These are phyloP conservation scores for Trematomus bernacchii DNA, from an alignment of 2,797 vertebrate species.

Conservation along the genomic window DNA sequence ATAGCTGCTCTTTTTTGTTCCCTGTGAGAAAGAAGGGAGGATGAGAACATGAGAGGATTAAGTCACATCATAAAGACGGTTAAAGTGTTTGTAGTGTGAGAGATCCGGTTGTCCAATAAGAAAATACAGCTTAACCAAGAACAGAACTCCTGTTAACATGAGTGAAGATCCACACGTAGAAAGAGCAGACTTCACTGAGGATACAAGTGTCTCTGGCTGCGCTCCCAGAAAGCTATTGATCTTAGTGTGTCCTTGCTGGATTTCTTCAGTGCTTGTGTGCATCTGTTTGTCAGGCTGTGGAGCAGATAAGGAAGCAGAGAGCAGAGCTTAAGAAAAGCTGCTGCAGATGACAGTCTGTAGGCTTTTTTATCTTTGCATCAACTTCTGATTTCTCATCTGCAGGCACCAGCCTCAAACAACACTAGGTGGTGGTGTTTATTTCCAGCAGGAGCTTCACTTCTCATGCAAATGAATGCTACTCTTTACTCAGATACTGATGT, in stretches of 20 bases:
- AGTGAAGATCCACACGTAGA: constrained; percentile 56
- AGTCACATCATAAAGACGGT: constrained; percentile 17
- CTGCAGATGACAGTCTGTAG: constrained; percentile 35
- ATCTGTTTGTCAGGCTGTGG: constrained; percentile 56
- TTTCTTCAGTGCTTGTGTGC: constrained; percentile 26
- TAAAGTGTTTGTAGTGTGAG: constrained; percentile 39
- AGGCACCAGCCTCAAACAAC: constrained; percentile 4
- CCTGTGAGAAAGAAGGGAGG: constrained; percentile 19
- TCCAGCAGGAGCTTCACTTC: constrained; percentile 23
- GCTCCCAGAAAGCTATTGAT: constrained; percentile 70
- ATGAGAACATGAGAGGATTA: constrained; percentile 23
- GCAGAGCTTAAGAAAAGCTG: constrained; percentile 24
- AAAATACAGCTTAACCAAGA: constrained; percentile 35
- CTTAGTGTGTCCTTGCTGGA: constrained; percentile 47
- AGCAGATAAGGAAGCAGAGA: constrained; percentile 58
- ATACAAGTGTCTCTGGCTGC: constrained; percentile 64
- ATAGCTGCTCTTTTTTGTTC: constrained; percentile 19
- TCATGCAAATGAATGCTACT: constrained; percentile 9
- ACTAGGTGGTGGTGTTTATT: constrained; percentile 78
- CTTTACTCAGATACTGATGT: constrained; percentile 51
- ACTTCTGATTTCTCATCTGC: constrained; percentile 23
- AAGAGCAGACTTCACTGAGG: constrained; percentile 40
- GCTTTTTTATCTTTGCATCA: constrained; percentile 1
- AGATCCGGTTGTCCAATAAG: constrained; percentile 36
- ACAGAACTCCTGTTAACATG: constrained; percentile 47